phyloP scores from a whole-genome alignment of 2,888 invertebrate genomes.

The Periphyllus acericola region DNA sequence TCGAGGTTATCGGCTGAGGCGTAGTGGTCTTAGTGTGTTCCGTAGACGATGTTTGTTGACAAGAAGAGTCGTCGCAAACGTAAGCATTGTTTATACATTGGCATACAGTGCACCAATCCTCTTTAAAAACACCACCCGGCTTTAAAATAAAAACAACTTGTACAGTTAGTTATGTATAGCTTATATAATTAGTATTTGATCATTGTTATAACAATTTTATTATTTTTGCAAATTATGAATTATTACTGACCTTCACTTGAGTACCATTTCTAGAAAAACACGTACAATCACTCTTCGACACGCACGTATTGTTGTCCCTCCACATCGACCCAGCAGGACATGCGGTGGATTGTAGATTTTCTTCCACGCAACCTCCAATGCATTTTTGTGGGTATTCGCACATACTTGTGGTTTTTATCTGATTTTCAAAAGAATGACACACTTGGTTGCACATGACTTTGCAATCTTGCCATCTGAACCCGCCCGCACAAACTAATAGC shows the following conservation, averaged over 20 bases:
- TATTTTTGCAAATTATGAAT: background rate
- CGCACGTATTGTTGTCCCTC: conserved; percentile 80
- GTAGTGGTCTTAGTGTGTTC: conserved; percentile 4
- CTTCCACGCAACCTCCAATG: conserved; percentile 68
- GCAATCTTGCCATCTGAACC: conserved; percentile 77
- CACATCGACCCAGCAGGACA: conserved; percentile 75
- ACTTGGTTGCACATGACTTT: conserved; percentile 78
- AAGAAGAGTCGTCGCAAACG: conserved; percentile 70
- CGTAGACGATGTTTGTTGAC: background rate
- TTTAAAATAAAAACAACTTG: conserved; percentile 66
- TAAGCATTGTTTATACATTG: conserved; percentile 83
- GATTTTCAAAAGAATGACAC: conserved; percentile 75
- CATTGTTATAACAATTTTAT: background rate
- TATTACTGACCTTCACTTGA: conserved; percentile 73
- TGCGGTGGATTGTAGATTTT: conserved; percentile 67
- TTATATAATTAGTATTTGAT: no score
- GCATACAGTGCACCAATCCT: conserved; percentile 77
- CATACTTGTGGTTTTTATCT: conserved; percentile 65
- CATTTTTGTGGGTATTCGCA: conserved; percentile 65
- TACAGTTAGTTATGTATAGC: no score
- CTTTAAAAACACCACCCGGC: conserved; percentile 76
- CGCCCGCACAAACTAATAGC: conserved; percentile 34
- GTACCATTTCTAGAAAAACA: conserved; percentile 76
- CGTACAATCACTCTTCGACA: conserved; percentile 78
- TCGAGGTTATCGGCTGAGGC: background rate